Base-by-base conservation (phyloP, 2,113 vertebrate species). In the Rutilus rutilus region DNA sequence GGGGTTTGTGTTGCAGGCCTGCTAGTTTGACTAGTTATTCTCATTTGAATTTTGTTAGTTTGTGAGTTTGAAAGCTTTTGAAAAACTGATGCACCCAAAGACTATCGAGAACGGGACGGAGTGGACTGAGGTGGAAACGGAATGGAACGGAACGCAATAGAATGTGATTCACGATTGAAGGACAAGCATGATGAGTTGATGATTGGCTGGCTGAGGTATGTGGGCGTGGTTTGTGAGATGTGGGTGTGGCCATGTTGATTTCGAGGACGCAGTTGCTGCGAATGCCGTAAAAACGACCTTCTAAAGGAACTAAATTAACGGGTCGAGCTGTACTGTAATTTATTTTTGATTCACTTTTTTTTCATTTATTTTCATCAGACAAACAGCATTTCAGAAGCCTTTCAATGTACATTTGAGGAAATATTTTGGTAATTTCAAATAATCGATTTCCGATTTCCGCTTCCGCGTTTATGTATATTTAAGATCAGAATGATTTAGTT, bases 71-170 rank as follows among this genome's bases (percentile, higher is more conserved):
- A 90, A 75, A 87, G 79, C 42, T 67, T 39, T 84, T 86, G 80
- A 85, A 90, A 87, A 89, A 89, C 25, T 12, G 27, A 39, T 86
- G 86, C 30, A 64, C 76, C 30, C 80, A 90, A 36, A 85, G 77
- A 78, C 92, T 89, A 87, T 91, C 83, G 89, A 76, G 67, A 65
- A 82, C 85, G 36, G 36, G 73, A 85, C 84, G 57, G 62, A 85
- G 71, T 59, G 60, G 67, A 52, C 39, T n/a, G 80, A 59, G 23
- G 14, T 30, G 59, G 50, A 2, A 64, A 27, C 21, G n/a, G 2
- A 64, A 27, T 11, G n/a, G 2, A 77, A n/a, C 50, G 6, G 47
- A 75, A 30, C 14, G 25, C n/a, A 11, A 77, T 54, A 62, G 33
- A 81, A 81, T 19, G 39, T 27, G 39, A 36, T 19, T 10, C 19